Percentiles rank a stretch among this genome's conserved stretches.
These are phyloP conservation scores for Campoletis sonorensis DNA, from an alignment of 1,140 invertebrate species.

Conservation along the genomic window DNA sequence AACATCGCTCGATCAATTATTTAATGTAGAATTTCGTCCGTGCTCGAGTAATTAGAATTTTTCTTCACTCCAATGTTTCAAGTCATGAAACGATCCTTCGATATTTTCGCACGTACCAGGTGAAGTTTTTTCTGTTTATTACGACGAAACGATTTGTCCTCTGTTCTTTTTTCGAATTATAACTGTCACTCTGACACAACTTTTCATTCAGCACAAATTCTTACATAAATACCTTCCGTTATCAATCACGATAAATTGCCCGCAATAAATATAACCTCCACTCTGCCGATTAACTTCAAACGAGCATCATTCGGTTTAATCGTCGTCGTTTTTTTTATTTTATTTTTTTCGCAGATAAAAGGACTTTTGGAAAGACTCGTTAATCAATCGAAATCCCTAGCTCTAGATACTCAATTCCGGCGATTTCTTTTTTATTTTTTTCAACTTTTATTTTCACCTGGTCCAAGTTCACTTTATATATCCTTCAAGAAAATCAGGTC, in stretches of 20 bases:
- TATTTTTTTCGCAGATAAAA: conserved; percentile 30
- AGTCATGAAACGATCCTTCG: too few species aligned
- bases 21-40: not conserved
- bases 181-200: not conserved
- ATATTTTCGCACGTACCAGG: too few species aligned
- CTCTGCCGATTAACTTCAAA: conserved; percentile 43
- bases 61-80: not conserved
- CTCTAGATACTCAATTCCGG: conserved; percentile 51
- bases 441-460: conserved; percentile 33
- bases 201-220: not conserved
- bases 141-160: not conserved
- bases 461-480: not conserved
- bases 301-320: conserved; percentile 33
- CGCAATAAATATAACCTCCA: conserved; percentile 7
- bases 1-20: not conserved
- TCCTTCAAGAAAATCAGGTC: conserved; percentile 23
- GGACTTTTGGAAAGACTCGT: conserved; percentile 44
- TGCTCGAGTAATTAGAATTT: not conserved
- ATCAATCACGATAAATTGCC: not conserved
- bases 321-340: conserved; percentile 8
- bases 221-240: not conserved
- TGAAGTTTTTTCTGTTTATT: not conserved
- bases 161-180: not conserved
- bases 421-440: conserved; percentile 17
- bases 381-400: conserved; percentile 41